Evolutionary conservation across 1,140 invertebrate genomes (phyloP).

Genomic region (Scaptomyza hsui): DNA sequence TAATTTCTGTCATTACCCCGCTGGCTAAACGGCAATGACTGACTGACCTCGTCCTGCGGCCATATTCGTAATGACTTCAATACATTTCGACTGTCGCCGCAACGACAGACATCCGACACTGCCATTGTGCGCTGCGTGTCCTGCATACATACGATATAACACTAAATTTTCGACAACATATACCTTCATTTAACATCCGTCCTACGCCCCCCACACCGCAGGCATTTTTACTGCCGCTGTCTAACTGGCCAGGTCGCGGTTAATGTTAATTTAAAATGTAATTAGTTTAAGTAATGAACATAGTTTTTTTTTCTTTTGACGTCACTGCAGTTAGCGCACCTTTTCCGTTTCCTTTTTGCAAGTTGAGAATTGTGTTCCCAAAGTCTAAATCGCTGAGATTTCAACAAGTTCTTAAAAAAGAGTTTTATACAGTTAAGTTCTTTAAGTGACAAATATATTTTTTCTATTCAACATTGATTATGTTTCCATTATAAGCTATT

Average conservation of each 20-base stretch:
- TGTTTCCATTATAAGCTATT: background rate
- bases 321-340: constrained; percentile 40
- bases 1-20: constrained; percentile 82
- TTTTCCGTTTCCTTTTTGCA: constrained; percentile 46
- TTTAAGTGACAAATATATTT: too few species aligned
- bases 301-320: constrained; percentile 69
- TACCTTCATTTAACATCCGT: constrained; percentile 2
- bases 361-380: background rate
- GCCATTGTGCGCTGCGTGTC: constrained; percentile 63
- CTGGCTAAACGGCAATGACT: constrained; percentile 33
- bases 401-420: background rate
- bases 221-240: constrained; percentile 48
- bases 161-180: background rate
- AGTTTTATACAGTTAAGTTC: too few species aligned
- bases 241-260: constrained; percentile 56
- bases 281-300: constrained; percentile 83
- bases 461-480: background rate
- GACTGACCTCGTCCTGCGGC: constrained; percentile 60
- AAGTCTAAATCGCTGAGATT: background rate
- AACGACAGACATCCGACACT: constrained; percentile 60
- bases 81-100: constrained; percentile 77
- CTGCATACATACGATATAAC: constrained; percentile 62
- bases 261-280: constrained; percentile 82
- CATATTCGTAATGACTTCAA: constrained; percentile 82
- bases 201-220: background rate